Conservation (phyloP, 2,797 vertebrate species). For the Microctenopoma steveboyesi region DNA sequence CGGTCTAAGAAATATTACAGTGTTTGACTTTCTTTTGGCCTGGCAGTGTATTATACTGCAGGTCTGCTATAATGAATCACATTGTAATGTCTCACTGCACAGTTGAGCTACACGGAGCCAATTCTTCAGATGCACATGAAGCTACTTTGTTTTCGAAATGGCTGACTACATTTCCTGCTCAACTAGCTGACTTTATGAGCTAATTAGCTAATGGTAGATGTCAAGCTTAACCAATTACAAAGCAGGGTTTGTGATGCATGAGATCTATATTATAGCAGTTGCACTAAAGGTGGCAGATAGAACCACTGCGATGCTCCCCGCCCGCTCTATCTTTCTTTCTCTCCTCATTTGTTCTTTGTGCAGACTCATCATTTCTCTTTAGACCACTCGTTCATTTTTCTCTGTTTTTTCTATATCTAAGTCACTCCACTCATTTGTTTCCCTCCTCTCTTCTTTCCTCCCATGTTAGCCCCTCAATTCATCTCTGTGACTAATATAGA, state of each 20-base stretch:
- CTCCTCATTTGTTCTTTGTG: slow-evolving; percentile 58
- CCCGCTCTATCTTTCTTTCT: slow-evolving; percentile 36
- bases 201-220: slow-evolving; percentile 81
- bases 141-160: slow-evolving; percentile 45
- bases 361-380: slow-evolving; percentile 65
- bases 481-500: slow-evolving; percentile 61
- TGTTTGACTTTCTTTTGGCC: no score
- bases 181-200: slow-evolving; percentile 76
- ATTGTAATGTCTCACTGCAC: slow-evolving; percentile 14
- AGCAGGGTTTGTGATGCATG: slow-evolving; percentile 63
- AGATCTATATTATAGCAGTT: slow-evolving; percentile 64
- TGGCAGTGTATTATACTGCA: background rate
- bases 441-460: slow-evolving; percentile 35
- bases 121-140: slow-evolving; percentile 44
- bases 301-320: slow-evolving; percentile 43
- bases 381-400: slow-evolving; percentile 41
- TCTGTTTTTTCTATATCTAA: slow-evolving; percentile 29
- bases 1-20: no score
- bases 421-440: slow-evolving; percentile 55
- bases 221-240: slow-evolving; percentile 68
- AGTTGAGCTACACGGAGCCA: slow-evolving; percentile 10
- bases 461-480: slow-evolving; percentile 52
- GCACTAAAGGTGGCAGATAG: slow-evolving; percentile 60
- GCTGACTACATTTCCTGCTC: slow-evolving; percentile 65
- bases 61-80: slow-evolving; percentile 29